Conservation (phyloP, 2,888 invertebrate genomes). For the Lochmaea capreae region DNA sequence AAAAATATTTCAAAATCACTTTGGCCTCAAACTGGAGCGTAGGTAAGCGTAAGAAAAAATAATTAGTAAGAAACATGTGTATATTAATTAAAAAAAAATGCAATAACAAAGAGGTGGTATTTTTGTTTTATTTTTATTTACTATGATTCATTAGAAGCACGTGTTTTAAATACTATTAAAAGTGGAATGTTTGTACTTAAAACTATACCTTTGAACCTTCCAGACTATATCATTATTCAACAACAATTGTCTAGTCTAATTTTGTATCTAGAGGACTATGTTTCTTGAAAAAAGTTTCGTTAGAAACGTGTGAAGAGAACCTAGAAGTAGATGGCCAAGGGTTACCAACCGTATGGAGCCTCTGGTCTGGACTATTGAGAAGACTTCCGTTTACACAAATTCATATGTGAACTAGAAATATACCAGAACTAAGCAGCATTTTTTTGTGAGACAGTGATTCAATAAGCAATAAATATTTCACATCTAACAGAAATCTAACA, state of each 20-base stretch:
- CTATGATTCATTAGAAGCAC: not conserved
- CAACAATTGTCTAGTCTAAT: too few relatives aligned
- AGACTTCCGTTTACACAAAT: too few relatives aligned
- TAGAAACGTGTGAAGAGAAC: too few relatives aligned
- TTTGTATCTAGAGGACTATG: too few relatives aligned
- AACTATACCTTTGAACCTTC: too few relatives aligned
- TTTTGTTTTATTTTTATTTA: not conserved
- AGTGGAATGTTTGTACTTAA: too few relatives aligned
- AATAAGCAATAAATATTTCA: constrained; percentile 1
- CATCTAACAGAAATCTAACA: not conserved
- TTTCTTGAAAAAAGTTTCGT: too few relatives aligned
- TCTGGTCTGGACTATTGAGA: too few relatives aligned
- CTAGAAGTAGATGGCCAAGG: too few relatives aligned
- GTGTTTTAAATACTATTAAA: not conserved
- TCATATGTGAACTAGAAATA: too few relatives aligned
- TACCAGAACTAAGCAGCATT: not conserved
- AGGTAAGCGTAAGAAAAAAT: constrained; percentile 12
- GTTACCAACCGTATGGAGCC: too few relatives aligned
- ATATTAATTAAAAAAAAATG: not conserved
- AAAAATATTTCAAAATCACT: constrained; percentile 33
- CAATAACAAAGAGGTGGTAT: not conserved
- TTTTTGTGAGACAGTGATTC: not conserved
- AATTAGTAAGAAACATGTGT: not conserved
- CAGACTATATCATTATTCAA: too few relatives aligned
- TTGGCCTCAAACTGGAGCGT: constrained; percentile 29